A percentile compares a stretch with the other conserved stretches of the same genome.
These are phyloP conservation scores for Dryomyza anilis DNA, from an alignment of 2,888 invertebrate species.

Conservation along the genomic window DNA sequence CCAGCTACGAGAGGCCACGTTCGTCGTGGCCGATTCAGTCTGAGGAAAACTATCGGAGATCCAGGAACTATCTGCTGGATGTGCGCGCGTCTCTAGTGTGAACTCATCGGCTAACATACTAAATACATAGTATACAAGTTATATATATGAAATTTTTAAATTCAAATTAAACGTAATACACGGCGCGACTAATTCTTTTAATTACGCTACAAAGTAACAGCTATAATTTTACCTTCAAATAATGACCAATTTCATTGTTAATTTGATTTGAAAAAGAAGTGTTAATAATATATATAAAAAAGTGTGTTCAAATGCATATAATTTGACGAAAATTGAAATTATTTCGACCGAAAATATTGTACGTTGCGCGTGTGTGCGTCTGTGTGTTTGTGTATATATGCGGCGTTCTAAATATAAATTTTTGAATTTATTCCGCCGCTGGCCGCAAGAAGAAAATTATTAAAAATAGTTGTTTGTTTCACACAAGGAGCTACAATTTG, in stretches of 20 bases:
- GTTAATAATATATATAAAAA: constrained; percentile 28
- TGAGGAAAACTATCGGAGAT: constrained; percentile 61
- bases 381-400: constrained; percentile 30
- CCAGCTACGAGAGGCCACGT: background rate
- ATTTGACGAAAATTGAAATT: constrained; percentile 27
- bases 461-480: constrained; percentile 31
- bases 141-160: no score
- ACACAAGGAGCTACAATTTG: background rate
- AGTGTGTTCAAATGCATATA: constrained; percentile 28
- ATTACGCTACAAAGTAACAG: no score
- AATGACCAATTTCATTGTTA: no score
- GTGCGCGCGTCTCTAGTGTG: constrained; percentile 46
- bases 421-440: constrained; percentile 36
- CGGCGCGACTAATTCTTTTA: no score
- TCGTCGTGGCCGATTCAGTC: constrained; percentile 45
- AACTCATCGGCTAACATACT: constrained; percentile 26
- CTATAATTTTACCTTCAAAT: no score
- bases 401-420: constrained; percentile 48
- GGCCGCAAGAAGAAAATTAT: constrained; percentile 34
- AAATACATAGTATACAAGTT: no score
- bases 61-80: constrained; percentile 58
- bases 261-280: no score
- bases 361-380: constrained; percentile 23
- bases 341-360: constrained; percentile 12
- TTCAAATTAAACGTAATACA: background rate